Evolutionary conservation across 2,797 vertebrate species (phyloP), one percentile per base, ranked within the genome.

Genomic region (Acipenser oxyrinchus): DNA sequence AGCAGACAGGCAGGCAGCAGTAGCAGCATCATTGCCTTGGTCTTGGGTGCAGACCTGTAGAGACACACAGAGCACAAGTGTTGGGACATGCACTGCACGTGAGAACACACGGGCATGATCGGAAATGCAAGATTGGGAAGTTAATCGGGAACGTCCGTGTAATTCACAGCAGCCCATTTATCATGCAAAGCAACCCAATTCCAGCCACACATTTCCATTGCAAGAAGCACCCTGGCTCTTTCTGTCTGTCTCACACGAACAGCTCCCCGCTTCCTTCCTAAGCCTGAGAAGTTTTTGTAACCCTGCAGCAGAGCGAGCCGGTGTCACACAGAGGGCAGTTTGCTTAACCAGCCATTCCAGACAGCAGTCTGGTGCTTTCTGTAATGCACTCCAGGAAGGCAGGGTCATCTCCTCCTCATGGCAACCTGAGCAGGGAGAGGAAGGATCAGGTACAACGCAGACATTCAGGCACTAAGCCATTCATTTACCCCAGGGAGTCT

Each of bases 21-120:
- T 18, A 89, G 77, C 88, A 90, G 90, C 77, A 77, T 87, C 74
- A 78, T 64, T 55, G 66, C 69, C 71, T 71, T 63, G 75, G 84
- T 71, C 78, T 73, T 66, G 71, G 65, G 73, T 7, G 53, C 78
- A 75, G 63, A 84, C 75, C 87, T 89, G 79, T 7, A 78, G 57
- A 58, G n/a, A 69, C 15, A 63, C 15, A 63, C 23, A 63, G 50
- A 64, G 61, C 68, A 59, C 23, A 12, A 60, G 50, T 7, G 60
- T 37, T 51, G 60, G 55, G 7, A 60, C 15, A 37, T 37, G 23
- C 23, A 37, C 23, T 6, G 15, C 52, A 48, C 1, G 23, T 13
- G 11, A 55, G 48, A 64, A n/a, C n/a, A 69, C 23, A 37, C 4
- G 23, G 23, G 23, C 23, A 23, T n/a, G 18, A 60, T 53, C 18